Conservation (phyloP, 2,113 vertebrate genomes). For the Phasianus colchicus region DNA sequence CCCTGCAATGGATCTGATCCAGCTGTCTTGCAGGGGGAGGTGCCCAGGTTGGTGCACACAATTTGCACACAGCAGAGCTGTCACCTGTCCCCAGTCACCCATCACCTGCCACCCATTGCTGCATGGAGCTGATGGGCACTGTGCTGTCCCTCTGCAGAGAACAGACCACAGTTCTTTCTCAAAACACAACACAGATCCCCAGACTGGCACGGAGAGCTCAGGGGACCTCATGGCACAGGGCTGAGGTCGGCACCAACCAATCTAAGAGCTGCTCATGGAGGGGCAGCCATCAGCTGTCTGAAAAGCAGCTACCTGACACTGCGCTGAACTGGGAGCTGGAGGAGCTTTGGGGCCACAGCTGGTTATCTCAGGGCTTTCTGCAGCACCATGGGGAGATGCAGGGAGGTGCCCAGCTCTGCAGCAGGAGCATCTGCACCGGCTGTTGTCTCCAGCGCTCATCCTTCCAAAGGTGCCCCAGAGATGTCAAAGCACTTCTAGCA, state of each 20-base stretch:
- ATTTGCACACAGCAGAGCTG: neutral
- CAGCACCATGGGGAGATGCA: neutral
- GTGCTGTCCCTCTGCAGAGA: neutral
- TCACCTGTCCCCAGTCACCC: neutral
- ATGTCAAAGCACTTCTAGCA: neutral
- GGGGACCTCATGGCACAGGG: neutral
- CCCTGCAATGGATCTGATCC: no score
- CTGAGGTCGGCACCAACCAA: accelerated
- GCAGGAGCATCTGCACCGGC: neutral
- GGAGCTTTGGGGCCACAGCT: neutral
- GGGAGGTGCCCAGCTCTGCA: accelerated
- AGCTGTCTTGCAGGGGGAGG: neutral
- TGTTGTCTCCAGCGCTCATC: accelerated
- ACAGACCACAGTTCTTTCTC: neutral
- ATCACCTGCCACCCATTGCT: neutral
- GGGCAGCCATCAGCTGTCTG: accelerated
- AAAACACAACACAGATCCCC: neutral
- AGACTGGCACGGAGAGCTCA: neutral
- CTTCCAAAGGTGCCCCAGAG: neutral
- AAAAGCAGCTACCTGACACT: neutral
- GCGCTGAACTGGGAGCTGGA: neutral
- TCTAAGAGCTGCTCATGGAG: accelerated
- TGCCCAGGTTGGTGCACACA: neutral
- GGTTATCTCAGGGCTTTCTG: accelerated
- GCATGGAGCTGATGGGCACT: neutral